phyloP scores from a whole-genome alignment of 2,113 vertebrate species.

The Kryptolebias marmoratus region DNA sequence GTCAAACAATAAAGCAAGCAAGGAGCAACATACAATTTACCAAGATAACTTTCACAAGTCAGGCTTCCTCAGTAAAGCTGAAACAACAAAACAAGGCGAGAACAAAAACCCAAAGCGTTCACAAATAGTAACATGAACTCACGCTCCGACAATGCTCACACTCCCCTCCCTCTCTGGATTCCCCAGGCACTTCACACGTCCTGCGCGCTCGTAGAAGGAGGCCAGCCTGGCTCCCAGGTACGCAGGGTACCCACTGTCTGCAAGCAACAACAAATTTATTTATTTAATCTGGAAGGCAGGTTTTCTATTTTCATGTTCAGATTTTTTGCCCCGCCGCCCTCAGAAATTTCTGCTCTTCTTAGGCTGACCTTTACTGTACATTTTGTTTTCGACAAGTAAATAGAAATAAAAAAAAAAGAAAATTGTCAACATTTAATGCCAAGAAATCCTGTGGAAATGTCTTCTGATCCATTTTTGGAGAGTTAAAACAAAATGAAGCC shows the following conservation, averaged over 20 bases:
- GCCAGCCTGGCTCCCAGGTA: conserved; percentile 95
- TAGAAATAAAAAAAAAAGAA: background rate
- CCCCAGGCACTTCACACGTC: conserved; percentile 95
- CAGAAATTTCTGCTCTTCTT: too few relatives aligned
- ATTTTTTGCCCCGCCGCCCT: too few relatives aligned
- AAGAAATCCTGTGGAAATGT: background rate
- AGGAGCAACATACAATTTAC: too few relatives aligned
- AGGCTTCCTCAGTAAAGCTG: background rate
- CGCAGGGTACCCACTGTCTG: conserved; percentile 97
- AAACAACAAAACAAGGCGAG: background rate
- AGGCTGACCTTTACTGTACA: too few relatives aligned
- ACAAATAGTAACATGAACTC: conserved; percentile 64
- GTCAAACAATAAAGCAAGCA: too few relatives aligned
- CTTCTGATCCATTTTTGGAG: too few relatives aligned
- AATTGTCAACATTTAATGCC: background rate
- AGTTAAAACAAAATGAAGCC: too few relatives aligned
- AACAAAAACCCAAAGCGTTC: background rate
- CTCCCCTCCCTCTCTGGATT: conserved; percentile 98
- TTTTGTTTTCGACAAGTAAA: background rate
- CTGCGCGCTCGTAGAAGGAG: conserved; percentile 96
- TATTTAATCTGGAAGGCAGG: too few relatives aligned
- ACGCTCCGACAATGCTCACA: conserved; percentile 99
- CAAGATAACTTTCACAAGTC: background rate
- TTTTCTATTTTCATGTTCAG: too few relatives aligned
- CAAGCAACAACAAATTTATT: conserved; percentile 16